These are phyloP conservation scores for Onychomys leucogaster DNA, from an alignment of 2,797 vertebrate species.

Conservation along the genomic window DNA sequence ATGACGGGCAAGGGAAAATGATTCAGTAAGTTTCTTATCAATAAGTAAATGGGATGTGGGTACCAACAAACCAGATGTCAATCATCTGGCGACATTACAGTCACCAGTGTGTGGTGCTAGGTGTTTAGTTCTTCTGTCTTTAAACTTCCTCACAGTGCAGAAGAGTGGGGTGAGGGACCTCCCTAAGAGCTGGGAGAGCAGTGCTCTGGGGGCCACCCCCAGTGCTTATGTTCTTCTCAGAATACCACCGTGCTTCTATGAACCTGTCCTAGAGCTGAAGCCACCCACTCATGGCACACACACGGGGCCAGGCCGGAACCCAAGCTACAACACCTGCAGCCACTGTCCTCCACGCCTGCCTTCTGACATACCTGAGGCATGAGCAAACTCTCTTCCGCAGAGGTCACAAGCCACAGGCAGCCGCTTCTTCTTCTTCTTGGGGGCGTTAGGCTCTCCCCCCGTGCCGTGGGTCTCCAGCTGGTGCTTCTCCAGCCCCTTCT, in stretches of 20 bases:
- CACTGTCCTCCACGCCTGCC: fast-evolving
- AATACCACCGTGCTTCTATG: neutral
- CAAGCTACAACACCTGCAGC: neutral
- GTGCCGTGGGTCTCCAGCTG: constrained; percentile 86
- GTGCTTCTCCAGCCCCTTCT: constrained; percentile 90
- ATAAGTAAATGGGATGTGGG: neutral
- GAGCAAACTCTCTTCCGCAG: constrained; percentile 92
- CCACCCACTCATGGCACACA: fast-evolving
- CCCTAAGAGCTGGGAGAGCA: neutral
- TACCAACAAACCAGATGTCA: neutral
- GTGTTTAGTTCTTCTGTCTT: neutral
- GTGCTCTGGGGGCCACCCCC: neutral
- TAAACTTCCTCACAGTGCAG: neutral
- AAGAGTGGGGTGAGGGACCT: neutral
- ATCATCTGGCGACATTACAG: neutral
- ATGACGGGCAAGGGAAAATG: neutral
- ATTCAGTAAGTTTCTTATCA: neutral
- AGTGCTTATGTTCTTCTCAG: neutral
- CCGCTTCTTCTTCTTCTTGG: constrained; percentile 89
- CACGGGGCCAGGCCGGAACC: neutral
- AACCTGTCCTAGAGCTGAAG: neutral
- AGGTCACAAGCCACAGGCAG: constrained; percentile 90
- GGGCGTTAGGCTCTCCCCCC: neutral
- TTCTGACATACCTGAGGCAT: constrained; percentile 90
- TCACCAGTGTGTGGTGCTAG: neutral